Evolutionary conservation across 1,140 invertebrate species (phyloP).

Genomic region (Hylaeus volcanicus): DNA sequence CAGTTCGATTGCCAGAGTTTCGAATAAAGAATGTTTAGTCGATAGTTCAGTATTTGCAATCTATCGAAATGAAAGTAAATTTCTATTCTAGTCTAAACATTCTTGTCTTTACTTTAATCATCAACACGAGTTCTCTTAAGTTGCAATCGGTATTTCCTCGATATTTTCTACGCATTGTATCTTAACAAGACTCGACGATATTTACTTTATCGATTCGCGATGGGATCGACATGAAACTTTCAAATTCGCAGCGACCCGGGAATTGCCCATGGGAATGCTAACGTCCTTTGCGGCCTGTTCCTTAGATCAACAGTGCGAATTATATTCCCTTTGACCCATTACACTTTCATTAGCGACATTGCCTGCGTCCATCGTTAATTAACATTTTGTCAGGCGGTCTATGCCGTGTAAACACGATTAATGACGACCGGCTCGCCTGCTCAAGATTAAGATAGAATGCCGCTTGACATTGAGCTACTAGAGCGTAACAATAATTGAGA

Average conservation of each 20-base stretch:
- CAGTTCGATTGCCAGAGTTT: no score
- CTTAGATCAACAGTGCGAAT: conserved; percentile 10
- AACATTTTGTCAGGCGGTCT: conserved; percentile 29
- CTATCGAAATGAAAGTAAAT: no score
- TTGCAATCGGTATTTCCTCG: background rate
- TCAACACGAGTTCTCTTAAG: no score
- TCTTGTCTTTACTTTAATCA: no score
- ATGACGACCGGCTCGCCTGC: background rate
- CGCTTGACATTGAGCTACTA: conserved; percentile 33
- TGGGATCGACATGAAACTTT: background rate
- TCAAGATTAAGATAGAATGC: background rate
- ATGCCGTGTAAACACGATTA: background rate
- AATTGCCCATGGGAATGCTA: conserved; percentile 24
- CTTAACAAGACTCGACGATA: no score
- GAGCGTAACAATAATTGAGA: conserved; percentile 37
- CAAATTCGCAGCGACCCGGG: conserved; percentile 6
- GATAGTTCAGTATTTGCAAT: no score
- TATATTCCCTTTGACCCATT: conserved; percentile 21
- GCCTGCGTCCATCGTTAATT: conserved; percentile 23
- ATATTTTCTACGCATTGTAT: no score
- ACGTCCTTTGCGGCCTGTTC: background rate
- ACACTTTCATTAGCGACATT: conserved; percentile 25
- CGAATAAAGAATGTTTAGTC: no score
- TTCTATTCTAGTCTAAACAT: no score
- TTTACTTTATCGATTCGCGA: no score